Base-by-base conservation (phyloP, 2,888 invertebrate genomes). In the Papilio gigon region DNA sequence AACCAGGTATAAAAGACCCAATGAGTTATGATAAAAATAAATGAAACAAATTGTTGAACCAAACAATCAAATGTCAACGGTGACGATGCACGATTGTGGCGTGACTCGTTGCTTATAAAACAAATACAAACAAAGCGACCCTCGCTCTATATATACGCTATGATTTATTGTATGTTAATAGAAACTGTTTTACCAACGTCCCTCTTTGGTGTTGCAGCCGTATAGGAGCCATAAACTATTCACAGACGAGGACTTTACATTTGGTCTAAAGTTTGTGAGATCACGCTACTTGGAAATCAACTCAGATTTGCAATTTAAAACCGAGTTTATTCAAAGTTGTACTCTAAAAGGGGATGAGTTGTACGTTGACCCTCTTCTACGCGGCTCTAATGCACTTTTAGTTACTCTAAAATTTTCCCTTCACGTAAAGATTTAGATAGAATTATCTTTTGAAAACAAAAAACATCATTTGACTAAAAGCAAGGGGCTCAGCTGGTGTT, bases 151-250 rank as follows among this genome's bases (percentile, higher is more conserved):
- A 58, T 50, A 53, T 61, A 61, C 9, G 12, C 50, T 20, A 12
- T 56, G 44, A 63, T 30, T 67, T 56, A 67, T 68, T 63, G 58
- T 68, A 63, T 68, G 62, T 56, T 68, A 68, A 68, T 68, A n/a
- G 42, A 5, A 25, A 35, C 35, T 63, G 58, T 58, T 64, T 59
- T 59, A 59, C 20, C 14, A 37, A 65, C 62, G 14, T 35, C 42
- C 62, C 59, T 59, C 47, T 44, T 60, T 50, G 65, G 50, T 40
- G 50, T 50, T 27, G 47, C 37, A 27, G 27, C n/a, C 33, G 25
- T 68, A 68, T 63, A 44, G 56, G 17, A 20, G 35, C 33, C 33
- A 60, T 65, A 50, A n/a, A 68, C 50, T 53, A 60, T 65, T 22
- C 60, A 12, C 60, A 60, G 68, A 65, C 59, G 33, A 35, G 20